Evolutionary conservation across 2,113 vertebrate genomes (phyloP).

Genomic region (Gobius niger): DNA sequence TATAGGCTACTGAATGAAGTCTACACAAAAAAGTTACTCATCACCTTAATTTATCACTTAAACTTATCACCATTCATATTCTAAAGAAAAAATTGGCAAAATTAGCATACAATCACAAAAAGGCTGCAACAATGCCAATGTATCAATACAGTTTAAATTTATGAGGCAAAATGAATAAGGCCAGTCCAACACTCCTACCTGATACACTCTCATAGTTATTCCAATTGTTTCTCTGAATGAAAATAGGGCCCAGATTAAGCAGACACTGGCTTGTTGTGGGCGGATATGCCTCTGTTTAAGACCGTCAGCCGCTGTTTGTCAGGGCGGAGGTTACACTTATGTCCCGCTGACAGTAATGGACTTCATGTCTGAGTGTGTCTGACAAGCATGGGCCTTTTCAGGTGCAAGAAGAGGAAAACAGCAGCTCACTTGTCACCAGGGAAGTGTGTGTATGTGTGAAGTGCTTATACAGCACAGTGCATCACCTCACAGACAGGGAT

Average conservation of each 20-base stretch:
- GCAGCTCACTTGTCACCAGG: background rate
- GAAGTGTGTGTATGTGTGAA: background rate
- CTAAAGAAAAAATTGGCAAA: too few species aligned
- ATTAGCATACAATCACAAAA: too few species aligned
- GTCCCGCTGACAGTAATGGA: conserved; percentile 30
- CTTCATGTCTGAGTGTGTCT: conserved; percentile 35
- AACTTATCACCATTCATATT: too few species aligned
- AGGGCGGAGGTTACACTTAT: conserved; percentile 25
- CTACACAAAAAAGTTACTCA: too few species aligned
- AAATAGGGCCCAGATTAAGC: background rate
- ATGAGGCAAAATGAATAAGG: too few species aligned
- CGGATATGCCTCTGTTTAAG: conserved; percentile 17
- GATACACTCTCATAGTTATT: background rate
- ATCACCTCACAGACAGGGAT: conserved; percentile 25
- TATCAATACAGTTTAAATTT: too few species aligned
- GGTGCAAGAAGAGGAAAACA: conserved; percentile 6
- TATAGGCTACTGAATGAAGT: too few species aligned
- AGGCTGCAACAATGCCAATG: too few species aligned
- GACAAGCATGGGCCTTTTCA: conserved; percentile 4
- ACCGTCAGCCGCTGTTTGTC: conserved; percentile 8
- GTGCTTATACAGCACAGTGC: background rate
- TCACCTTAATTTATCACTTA: too few species aligned
- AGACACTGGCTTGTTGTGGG: background rate
- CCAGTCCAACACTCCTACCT: background rate
- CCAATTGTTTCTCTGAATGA: conserved; percentile 1